Base-by-base conservation (phyloP, 30 jellyfish, hydroid and myxozoan species). In the Calvadosia cruxmelitensis region DNA sequence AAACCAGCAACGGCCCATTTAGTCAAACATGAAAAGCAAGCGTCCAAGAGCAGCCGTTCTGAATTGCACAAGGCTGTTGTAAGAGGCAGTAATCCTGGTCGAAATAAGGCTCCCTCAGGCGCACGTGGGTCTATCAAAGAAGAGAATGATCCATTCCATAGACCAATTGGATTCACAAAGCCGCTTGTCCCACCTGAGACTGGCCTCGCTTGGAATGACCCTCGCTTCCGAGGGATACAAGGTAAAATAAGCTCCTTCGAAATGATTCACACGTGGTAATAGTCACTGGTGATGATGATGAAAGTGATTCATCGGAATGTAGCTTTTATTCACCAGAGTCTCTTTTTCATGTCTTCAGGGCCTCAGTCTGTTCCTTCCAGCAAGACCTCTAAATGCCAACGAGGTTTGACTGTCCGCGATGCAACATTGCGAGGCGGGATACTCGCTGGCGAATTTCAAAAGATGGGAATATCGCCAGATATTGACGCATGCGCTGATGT, bases 381-480 rank as follows among this genome's bases (percentile, higher is more conserved):
- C 24, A 64, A 53, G 28, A 42, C 31, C 34, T 25, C 53, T 51
- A 76, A 70, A 42, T 89, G 98, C 80, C 65, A 52, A 28, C 27
- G 92, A 48, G 98, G 98, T 5, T 76, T 81, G 30, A 89, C 94
- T 2, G 73, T 89, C 0, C 86, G 79, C 1, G 95, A 94, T 25
- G 94, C 92, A 30, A 89, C 98, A 1, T 62, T 89, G 15, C 77
- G 94, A 31, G 98, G 98, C 7, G 98, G 98, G 31, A 75, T 89
- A 15, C 80, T 89, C 24, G 87, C 98, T 1, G 98, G 98, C 26
- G 98, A 89, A 28, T 89, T 89, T 62, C 50, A 80, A 53, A 80
- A 88, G 15, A 65, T 80, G 53, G 98, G 98, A 27, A 76, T 79
- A 3, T 90, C 81, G 26, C 73, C 71, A 63, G 80, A 83, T 34